A percentile compares a stretch with the other conserved stretches of the same genome.
These are phyloP conservation scores for Scomber colias DNA, from an alignment of 2,113 vertebrate species.

Conservation along the genomic window DNA sequence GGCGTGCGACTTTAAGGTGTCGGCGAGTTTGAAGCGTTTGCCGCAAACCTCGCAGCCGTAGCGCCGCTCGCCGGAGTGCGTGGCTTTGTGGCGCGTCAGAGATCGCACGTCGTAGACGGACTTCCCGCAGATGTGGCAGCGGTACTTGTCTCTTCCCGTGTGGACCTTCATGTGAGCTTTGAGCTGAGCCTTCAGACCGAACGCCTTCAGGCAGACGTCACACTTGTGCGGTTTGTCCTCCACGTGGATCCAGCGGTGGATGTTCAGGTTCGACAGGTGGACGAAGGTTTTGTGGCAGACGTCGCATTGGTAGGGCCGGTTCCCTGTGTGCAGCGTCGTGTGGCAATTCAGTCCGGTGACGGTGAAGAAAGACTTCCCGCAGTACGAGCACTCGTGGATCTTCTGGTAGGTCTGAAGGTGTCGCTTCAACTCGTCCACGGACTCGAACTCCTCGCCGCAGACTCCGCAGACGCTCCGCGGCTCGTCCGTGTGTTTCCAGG, in stretches of 20 bases:
- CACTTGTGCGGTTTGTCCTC: slow-evolving; percentile 9
- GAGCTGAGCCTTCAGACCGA: slow-evolving; percentile 15
- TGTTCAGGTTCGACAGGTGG: neutral
- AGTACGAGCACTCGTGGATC: slow-evolving; percentile 6
- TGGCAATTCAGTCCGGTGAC: slow-evolving; percentile 32
- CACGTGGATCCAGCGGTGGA: slow-evolving; percentile 2
- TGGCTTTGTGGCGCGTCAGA: slow-evolving; percentile 63
- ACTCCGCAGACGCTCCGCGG: slow-evolving; percentile 36
- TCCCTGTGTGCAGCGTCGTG: slow-evolving; percentile 16
- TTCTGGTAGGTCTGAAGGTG: slow-evolving; percentile 38
- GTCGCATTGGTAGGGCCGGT: slow-evolving; percentile 30
- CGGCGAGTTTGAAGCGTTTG: slow-evolving; percentile 60
- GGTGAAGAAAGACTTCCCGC: slow-evolving; percentile 38
- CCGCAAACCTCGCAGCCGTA: slow-evolving; percentile 60
- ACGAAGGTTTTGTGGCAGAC: slow-evolving; percentile 44
- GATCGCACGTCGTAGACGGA: slow-evolving; percentile 63
- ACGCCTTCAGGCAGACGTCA: slow-evolving; percentile 1
- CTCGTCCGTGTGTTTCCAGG: slow-evolving; percentile 29
- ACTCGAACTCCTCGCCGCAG: slow-evolving; percentile 36
- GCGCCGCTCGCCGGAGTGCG: slow-evolving; percentile 63
- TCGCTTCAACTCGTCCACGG: neutral
- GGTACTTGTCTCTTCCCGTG: slow-evolving; percentile 28
- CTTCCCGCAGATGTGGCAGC: slow-evolving; percentile 65
- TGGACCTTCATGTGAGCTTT: slow-evolving; percentile 9
- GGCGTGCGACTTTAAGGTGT: slow-evolving; percentile 63